A percentile compares a stretch with the other conserved stretches of the same genome.
Evolutionary conservation across 2,113 vertebrate species (phyloP).

Genomic region (Tachycineta bicolor): DNA sequence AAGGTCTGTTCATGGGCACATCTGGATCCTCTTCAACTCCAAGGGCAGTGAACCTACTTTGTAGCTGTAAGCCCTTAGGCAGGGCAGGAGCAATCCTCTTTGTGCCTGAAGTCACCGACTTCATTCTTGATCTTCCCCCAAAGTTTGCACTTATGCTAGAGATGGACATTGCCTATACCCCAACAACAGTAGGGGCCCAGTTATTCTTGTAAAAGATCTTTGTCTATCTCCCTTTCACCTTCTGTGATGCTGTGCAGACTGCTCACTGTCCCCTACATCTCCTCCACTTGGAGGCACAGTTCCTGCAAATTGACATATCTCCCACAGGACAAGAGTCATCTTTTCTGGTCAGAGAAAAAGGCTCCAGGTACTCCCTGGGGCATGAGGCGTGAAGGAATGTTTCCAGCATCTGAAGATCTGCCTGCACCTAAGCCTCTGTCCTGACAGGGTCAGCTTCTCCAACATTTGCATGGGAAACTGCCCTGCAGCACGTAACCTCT

Average conservation of each 20-base stretch:
- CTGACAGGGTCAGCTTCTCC: background rate
- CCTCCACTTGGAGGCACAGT: background rate
- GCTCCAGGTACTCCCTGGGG: rapidly evolving
- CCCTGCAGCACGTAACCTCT: background rate
- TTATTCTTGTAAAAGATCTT: background rate
- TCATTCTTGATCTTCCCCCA: background rate
- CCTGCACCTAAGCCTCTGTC: background rate
- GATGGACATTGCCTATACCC: background rate
- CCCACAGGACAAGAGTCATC: background rate
- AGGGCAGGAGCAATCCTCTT: background rate
- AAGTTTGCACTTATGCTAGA: background rate
- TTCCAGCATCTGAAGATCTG: background rate
- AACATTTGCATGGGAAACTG: background rate
- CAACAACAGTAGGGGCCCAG: rapidly evolving
- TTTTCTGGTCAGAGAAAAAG: background rate
- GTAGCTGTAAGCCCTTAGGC: background rate
- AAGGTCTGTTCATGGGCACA: background rate
- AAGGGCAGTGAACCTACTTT: background rate
- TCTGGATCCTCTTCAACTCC: background rate
- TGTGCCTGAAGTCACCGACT: background rate
- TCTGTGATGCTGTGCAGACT: background rate
- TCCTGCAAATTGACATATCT: background rate
- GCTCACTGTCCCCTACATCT: no score
- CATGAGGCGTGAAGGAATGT: background rate
- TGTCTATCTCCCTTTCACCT: background rate